These are phyloP conservation scores for Leptopilina myrica DNA, from an alignment of 2,888 invertebrate genomes.

Conservation along the genomic window DNA sequence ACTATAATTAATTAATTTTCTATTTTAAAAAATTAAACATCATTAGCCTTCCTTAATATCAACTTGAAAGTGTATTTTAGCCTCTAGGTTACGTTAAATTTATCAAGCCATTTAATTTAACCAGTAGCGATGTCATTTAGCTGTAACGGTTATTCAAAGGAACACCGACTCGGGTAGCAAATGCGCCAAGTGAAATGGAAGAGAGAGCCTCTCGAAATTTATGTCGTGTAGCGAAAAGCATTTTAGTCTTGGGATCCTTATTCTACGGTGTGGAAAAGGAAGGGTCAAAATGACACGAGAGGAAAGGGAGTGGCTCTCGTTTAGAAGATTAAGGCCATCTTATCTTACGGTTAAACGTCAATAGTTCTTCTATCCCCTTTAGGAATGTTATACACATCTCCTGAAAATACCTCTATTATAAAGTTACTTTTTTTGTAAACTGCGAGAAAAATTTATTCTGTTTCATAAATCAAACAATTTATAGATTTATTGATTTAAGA, in stretches of 20 bases:
- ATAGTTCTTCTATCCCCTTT: slow-evolving; percentile 17
- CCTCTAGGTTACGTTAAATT: not conserved
- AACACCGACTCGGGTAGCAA: slow-evolving; percentile 1
- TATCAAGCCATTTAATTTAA: slow-evolving; percentile 16
- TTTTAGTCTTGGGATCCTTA: slow-evolving; percentile 13
- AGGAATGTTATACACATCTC: slow-evolving; percentile 14
- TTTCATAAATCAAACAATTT: not conserved
- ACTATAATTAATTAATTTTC: no score
- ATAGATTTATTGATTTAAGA: no score
- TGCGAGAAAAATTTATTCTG: not conserved
- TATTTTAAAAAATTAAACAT: no score
- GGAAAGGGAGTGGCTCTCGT: slow-evolving; percentile 29
- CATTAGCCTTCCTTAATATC: no score
- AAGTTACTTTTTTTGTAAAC: slow-evolving; percentile 3
- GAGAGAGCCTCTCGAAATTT: slow-evolving; percentile 38
- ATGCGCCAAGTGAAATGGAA: slow-evolving; percentile 18
- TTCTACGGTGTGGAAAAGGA: not conserved
- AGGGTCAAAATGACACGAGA: slow-evolving; percentile 20
- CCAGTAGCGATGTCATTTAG: not conserved
- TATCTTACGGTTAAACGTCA: slow-evolving; percentile 31
- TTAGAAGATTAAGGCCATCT: slow-evolving; percentile 34
- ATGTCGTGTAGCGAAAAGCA: slow-evolving; percentile 25
- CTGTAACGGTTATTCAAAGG: slow-evolving; percentile 30
- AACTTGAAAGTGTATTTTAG: no score
- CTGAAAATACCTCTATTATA: not conserved